phyloP scores from a whole-genome alignment of 2,888 invertebrate genomes.

The Liopterus haemorrhoidalis region DNA sequence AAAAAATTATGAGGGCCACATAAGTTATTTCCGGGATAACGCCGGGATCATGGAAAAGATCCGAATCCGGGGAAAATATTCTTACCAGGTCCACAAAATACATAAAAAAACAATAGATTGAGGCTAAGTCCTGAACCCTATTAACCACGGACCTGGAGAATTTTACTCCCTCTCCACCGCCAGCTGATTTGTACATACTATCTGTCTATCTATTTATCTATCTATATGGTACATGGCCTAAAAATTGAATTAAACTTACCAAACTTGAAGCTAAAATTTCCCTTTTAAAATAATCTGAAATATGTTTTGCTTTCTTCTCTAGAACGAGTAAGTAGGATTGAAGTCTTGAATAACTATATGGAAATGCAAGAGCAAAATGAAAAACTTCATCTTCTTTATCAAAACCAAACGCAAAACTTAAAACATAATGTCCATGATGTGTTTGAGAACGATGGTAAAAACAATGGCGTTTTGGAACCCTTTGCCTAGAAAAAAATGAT shows the following conservation, averaged over 20 bases:
- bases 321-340: conserved; percentile 77
- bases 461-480: conserved; percentile 73
- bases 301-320: conserved; percentile 54
- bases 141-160: too few relatives aligned
- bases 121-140: too few relatives aligned
- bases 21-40: too few relatives aligned
- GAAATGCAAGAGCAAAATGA: conserved; percentile 89
- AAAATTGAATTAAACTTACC: conserved; percentile 52
- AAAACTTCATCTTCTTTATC: conserved; percentile 92
- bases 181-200: neutral
- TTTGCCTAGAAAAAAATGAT: conserved; percentile 53
- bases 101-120: too few relatives aligned
- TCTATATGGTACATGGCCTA: neutral
- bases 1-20: too few relatives aligned
- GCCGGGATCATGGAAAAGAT: too few relatives aligned
- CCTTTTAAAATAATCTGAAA: conserved; percentile 57
- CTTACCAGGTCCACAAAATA: too few relatives aligned
- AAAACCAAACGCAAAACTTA: conserved; percentile 91
- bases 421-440: conserved; percentile 85
- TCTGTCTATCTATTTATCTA: neutral
- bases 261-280: conserved; percentile 64
- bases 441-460: conserved; percentile 87
- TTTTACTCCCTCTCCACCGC: neutral
- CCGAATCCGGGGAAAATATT: too few relatives aligned
- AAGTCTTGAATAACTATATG: conserved; percentile 89